Conservation (phyloP, 2,113 vertebrate genomes). For the Nanorana parkeri region DNA sequence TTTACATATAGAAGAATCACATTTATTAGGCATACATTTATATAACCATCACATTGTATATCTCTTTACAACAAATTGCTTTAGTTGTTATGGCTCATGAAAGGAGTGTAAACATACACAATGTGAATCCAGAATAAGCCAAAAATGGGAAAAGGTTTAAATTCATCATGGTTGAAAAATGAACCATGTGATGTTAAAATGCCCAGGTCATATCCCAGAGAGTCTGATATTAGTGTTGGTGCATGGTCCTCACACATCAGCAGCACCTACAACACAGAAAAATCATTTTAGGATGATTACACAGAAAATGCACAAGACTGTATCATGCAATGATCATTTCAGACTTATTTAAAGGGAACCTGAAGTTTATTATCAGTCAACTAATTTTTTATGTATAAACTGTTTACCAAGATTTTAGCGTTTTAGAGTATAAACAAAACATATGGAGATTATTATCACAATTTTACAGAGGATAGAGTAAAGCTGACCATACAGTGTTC, state of each 20-base stretch:
- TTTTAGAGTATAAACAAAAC: too few relatives aligned
- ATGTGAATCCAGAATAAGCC: background rate
- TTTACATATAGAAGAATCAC: background rate
- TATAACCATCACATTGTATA: slow-evolving; percentile 31
- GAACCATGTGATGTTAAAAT: slow-evolving; percentile 9
- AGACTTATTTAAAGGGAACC: too few relatives aligned
- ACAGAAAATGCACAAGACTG: too few relatives aligned
- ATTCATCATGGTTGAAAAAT: background rate
- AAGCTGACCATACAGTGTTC: too few relatives aligned
- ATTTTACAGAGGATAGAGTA: too few relatives aligned
- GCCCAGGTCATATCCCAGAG: background rate
- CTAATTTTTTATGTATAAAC: too few relatives aligned
- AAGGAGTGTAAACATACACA: background rate
- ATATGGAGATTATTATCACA: too few relatives aligned
- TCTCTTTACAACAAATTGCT: background rate
- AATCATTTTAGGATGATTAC: background rate
- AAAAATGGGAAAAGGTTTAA: background rate
- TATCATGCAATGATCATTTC: too few relatives aligned
- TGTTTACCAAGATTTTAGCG: too few relatives aligned
- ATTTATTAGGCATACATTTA: slow-evolving; percentile 12
- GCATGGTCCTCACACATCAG: background rate
- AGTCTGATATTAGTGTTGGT: background rate
- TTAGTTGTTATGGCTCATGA: slow-evolving; percentile 4
- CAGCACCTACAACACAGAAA: slow-evolving; percentile 28
- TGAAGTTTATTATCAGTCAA: too few relatives aligned